phyloP scores from a whole-genome alignment of 2,113 vertebrate species.

The Muntiacus muntjak region DNA sequence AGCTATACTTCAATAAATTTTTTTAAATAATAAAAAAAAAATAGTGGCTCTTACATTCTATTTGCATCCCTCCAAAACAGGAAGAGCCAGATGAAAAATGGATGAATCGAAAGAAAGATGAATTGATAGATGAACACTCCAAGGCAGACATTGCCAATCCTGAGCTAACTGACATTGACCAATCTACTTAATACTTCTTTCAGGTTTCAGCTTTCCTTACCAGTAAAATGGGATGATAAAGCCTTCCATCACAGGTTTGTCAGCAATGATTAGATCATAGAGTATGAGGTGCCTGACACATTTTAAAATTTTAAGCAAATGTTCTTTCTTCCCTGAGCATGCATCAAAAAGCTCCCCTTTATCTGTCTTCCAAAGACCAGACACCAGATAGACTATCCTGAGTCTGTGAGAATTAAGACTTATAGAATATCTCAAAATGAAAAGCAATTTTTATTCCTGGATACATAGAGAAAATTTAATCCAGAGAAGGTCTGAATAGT shows the following conservation, averaged over 20 bases:
- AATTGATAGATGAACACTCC: neutral
- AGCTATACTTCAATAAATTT: neutral
- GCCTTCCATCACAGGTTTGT: neutral
- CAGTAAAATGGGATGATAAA: neutral
- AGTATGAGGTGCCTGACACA: neutral
- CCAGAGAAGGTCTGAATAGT: conserved; percentile 33
- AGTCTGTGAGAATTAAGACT: conserved; percentile 31
- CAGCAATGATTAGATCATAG: neutral
- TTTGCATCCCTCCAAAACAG: neutral
- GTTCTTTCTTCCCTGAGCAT: neutral
- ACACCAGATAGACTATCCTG: neutral
- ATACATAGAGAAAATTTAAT: conserved; percentile 50
- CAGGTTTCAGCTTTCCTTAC: neutral
- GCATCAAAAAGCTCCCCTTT: neutral
- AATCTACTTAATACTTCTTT: neutral
- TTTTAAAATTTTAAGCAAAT: neutral
- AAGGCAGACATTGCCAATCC: neutral
- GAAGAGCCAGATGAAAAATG: neutral
- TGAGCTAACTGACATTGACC: neutral
- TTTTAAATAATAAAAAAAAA: neutral
- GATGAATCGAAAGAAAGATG: neutral
- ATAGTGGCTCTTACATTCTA: neutral
- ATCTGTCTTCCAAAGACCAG: neutral
- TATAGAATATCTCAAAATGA: conserved; percentile 30
- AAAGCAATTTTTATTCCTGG: conserved; percentile 35